Evolutionary conservation across 2,888 invertebrate genomes (phyloP).

Genomic region (Eristalis tenax): DNA sequence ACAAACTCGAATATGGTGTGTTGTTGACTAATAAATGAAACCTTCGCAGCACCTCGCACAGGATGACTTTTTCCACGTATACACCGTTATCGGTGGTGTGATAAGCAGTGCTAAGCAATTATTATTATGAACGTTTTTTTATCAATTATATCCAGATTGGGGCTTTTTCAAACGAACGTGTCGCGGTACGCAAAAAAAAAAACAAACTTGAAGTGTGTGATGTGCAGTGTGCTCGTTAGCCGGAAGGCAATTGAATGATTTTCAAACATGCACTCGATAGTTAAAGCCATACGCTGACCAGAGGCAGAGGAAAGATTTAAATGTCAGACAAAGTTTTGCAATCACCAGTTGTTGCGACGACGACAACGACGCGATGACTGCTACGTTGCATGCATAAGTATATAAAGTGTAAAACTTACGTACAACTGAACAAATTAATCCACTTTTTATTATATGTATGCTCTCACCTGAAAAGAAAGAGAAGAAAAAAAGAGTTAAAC

Average conservation of each 20-base stretch:
- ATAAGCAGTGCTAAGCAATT: conserved; percentile 42
- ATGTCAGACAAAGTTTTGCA: conserved; percentile 18
- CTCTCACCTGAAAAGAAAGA: conserved; percentile 1
- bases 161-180: neutral
- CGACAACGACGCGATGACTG: too few relatives aligned
- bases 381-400: neutral
- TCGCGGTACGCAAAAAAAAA: too few relatives aligned
- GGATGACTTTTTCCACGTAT: conserved; percentile 14
- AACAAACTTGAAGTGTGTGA: neutral
- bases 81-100: conserved; percentile 50
- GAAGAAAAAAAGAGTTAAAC: neutral
- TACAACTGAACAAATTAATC: conserved; percentile 6
- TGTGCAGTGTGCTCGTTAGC: conserved; percentile 5
- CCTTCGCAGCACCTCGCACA: neutral
- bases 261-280: neutral
- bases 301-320: neutral
- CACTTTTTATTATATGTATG: neutral
- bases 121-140: conserved; percentile 34
- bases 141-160: conserved; percentile 39
- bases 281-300: neutral
- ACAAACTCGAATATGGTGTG: conserved; percentile 32
- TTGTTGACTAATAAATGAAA: neutral
- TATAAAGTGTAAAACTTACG: conserved; percentile 10
- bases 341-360: neutral
- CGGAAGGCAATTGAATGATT: conserved; percentile 21